Evolutionary conservation across 2,888 invertebrate species (phyloP).

Genomic region (Catocala sponsa): DNA sequence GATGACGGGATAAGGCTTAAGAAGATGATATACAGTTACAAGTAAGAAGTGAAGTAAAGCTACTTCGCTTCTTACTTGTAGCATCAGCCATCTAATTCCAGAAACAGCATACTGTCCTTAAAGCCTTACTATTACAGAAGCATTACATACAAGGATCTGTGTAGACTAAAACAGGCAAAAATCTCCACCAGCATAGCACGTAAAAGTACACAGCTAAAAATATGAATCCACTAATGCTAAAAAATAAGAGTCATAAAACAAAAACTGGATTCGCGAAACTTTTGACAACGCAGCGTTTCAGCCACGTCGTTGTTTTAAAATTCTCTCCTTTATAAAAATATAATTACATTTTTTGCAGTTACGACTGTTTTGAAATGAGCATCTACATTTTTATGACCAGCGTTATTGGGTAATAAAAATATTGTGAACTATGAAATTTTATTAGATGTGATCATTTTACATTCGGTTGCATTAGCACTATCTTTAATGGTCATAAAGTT

Average conservation of each 20-base stretch:
- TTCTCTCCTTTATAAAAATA: conserved; percentile 11
- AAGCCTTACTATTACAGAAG: no score
- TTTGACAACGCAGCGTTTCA: conserved; percentile 12
- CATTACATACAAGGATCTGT: no score
- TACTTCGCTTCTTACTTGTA: no score
- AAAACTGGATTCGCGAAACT: conserved; percentile 10
- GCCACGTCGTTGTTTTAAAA: conserved; percentile 6
- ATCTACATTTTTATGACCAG: conserved; percentile 2
- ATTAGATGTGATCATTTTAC: neutral
- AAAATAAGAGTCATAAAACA: conserved; percentile 10
- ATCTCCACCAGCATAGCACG: no score
- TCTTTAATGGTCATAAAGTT: no score
- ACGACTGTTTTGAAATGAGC: conserved; percentile 2
- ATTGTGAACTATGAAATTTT: neutral
- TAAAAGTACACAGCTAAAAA: conserved; percentile 3
- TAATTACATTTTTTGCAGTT: conserved; percentile 16
- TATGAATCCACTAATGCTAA: conserved; percentile 9
- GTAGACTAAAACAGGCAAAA: no score
- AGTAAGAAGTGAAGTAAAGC: no score
- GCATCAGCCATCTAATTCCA: no score
- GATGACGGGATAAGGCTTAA: no score
- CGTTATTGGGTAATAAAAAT: conserved; percentile 4
- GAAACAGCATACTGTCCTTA: no score
- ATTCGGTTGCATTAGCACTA: no score
- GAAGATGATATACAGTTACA: no score